These are phyloP conservation scores for Equus przewalskii DNA, from an alignment of 2,113 vertebrate species.

Conservation along the genomic window DNA sequence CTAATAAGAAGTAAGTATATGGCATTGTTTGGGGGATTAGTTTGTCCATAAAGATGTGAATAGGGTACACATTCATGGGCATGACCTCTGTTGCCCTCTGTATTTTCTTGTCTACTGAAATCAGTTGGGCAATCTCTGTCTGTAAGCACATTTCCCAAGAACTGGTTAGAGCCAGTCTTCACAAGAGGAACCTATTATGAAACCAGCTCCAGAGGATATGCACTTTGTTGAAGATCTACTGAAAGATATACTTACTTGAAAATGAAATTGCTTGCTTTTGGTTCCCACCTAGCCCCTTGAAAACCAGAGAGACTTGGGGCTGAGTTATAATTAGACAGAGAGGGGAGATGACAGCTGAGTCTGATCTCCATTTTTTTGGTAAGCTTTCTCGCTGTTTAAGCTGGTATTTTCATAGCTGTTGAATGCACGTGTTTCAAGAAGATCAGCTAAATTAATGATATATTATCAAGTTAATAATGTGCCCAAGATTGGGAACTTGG, in stretches of 20 bases:
- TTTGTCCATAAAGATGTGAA: conserved; percentile 42
- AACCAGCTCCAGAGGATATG: conserved; percentile 72
- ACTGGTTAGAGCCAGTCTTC: conserved; percentile 76
- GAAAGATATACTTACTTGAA: conserved; percentile 67
- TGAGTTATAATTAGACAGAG: conserved; percentile 3
- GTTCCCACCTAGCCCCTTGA: not conserved
- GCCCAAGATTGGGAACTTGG: not conserved
- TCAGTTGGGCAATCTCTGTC: conserved; percentile 78
- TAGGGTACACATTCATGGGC: not conserved
- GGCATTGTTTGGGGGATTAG: conserved; percentile 28
- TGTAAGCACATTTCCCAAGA: conserved; percentile 76
- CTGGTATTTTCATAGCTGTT: not conserved
- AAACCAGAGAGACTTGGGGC: not conserved
- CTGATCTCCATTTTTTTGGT: not conserved
- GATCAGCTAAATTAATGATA: conserved; percentile 3
- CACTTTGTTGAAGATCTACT: conserved; percentile 67
- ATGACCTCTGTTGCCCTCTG: conserved; percentile 41
- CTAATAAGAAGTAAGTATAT: conserved; percentile 19
- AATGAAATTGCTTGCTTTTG: conserved; percentile 56
- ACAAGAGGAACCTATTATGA: conserved; percentile 81
- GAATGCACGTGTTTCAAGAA: conserved; percentile 29
- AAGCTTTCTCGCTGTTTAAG: not conserved
- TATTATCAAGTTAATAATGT: not conserved
- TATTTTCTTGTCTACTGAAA: conserved; percentile 71
- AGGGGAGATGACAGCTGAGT: not conserved